phyloP scores from a whole-genome alignment of 2,113 vertebrate species.

The Archocentrus centrarchus region DNA sequence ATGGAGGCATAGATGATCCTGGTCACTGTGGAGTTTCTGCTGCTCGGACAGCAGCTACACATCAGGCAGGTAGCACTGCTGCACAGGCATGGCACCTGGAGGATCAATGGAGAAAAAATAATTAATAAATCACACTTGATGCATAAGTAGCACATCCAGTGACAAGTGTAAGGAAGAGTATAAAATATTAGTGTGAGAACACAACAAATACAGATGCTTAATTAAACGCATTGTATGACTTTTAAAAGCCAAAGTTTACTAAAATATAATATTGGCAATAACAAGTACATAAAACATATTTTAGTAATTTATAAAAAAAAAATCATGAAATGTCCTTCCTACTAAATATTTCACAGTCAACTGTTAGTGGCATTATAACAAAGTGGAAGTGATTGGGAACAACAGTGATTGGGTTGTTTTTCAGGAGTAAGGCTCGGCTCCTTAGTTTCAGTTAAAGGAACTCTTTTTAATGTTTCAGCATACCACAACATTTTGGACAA shows the following conservation, averaged over 20 bases:
- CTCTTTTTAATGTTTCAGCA: too few species aligned
- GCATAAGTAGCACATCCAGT: neutral
- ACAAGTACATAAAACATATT: neutral
- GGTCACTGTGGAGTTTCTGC: slow-evolving; percentile 89
- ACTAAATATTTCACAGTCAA: too few species aligned
- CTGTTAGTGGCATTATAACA: too few species aligned
- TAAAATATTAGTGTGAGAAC: neutral
- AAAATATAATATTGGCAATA: neutral
- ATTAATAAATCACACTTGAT: neutral
- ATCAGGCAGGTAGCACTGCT: slow-evolving; percentile 87
- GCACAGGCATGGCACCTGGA: slow-evolving; percentile 90
- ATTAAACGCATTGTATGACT: neutral
- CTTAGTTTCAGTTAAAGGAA: too few species aligned
- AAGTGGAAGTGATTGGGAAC: too few species aligned
- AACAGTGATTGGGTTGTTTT: too few species aligned
- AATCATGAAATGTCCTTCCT: too few species aligned
- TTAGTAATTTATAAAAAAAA: neutral
- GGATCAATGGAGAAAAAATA: neutral
- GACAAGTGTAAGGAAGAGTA: neutral
- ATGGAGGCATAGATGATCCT: slow-evolving; percentile 90
- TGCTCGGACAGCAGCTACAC: slow-evolving; percentile 88
- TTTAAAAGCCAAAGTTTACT: too few species aligned
- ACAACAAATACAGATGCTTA: neutral
- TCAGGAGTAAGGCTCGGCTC: too few species aligned
- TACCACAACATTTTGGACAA: too few species aligned